A percentile compares a stretch with the other conserved stretches of the same genome.
These are phyloP conservation scores for Hydrozoanthus tunicans DNA, from an alignment of 64 coral and sea anemone genomes.

Conservation along the genomic window DNA sequence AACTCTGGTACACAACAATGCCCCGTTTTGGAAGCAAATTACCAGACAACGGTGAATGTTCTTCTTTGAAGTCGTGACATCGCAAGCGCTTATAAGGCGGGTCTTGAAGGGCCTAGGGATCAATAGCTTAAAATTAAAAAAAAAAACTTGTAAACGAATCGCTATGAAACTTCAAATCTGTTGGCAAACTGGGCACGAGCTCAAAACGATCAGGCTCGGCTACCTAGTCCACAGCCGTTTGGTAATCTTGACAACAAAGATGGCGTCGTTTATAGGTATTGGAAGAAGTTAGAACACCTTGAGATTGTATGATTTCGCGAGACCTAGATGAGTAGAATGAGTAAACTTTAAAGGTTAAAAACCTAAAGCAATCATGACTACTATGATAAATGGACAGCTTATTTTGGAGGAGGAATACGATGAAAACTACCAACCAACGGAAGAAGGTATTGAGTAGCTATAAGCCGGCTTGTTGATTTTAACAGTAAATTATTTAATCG, in stretches of 20 bases:
- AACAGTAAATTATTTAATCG: neutral
- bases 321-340: neutral
- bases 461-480: neutral
- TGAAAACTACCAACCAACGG: constrained; percentile 93
- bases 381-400: constrained; percentile 92
- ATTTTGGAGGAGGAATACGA: constrained; percentile 99
- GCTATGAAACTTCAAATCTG: too few relatives aligned
- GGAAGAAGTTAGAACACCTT: constrained; percentile 26
- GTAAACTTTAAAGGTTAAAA: neutral
- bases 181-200: constrained; percentile 31
- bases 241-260: constrained; percentile 60
- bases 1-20: too few relatives aligned
- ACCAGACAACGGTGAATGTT: too few relatives aligned
- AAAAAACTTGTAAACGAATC: too few relatives aligned
- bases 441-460: constrained; percentile 63
- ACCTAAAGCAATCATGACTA: constrained; percentile 47
- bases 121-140: too few relatives aligned
- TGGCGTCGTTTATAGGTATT: constrained; percentile 26
- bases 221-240: constrained; percentile 32
- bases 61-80: too few relatives aligned
- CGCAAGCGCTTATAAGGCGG: too few relatives aligned
- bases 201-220: neutral
- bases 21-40: too few relatives aligned
- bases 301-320: neutral
- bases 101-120: too few relatives aligned